Base-by-base conservation (phyloP, 2,888 invertebrate genomes). In the Andricus curvator region DNA sequence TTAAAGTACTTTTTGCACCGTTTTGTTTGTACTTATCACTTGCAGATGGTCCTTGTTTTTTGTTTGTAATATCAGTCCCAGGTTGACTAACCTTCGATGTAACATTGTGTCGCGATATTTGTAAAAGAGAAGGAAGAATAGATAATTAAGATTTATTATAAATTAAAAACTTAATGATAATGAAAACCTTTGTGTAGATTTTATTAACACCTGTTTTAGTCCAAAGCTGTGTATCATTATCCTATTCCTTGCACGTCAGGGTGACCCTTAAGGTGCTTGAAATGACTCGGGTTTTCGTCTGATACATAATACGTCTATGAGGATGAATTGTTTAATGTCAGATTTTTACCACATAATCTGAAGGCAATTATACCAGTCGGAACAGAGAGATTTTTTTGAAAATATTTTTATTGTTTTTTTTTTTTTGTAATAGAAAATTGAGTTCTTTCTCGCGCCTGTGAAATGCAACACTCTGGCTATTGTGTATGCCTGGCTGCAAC, bases 71-170 rank as follows among this genome's bases (percentile, higher is more conserved):
- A 74, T 37, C 29, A 74, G 22, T 51, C 74, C 74, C 74, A 74
- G 74, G 56, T 74, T 51, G 37, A 74, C 74, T 74, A 74, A 74
- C 56, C 37, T 56, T 74, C 70, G 70, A 74, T 74, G 74, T 74
- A 74, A 74, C 56, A 74, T 56, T 74, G 74, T 60, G 20, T 74
- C 51, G 29, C 56, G 56, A 56, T 74, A 74, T 56, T 74, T 74
- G 33, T 74, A 74, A 33, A 74, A 60, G 20, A 74, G 56, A n/a
- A 74, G 80, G 81, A 82, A 79, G 82, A 81, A 78, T 84, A 85
- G 85, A 80, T 84, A 84, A 65, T 83, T 86, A 88, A 87, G 84
- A 62, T 86, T 85, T 86, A 88, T 83, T 89, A 86, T 89, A 89
- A 89, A 88, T 83, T 82, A 84, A 82, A 84, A 77, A 60, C 74